Evolutionary conservation across 2,888 invertebrate species (phyloP).

Genomic region (Xylota segnis): DNA sequence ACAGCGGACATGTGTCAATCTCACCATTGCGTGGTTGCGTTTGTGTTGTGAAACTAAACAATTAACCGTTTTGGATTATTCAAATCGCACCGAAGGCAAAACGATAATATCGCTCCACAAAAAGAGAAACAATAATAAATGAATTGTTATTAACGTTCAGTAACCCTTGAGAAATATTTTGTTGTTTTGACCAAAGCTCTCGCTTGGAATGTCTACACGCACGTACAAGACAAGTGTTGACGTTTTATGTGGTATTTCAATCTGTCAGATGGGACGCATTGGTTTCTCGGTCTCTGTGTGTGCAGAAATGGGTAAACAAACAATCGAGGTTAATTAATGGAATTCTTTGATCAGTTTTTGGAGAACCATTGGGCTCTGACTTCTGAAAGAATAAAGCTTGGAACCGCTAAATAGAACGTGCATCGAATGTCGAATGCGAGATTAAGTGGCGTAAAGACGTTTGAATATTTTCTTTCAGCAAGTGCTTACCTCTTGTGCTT

Average conservation of each 20-base stretch:
- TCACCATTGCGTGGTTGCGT: constrained; percentile 8
- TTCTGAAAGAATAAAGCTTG: constrained; percentile 3
- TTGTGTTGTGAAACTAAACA: constrained; percentile 6
- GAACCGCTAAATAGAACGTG: constrained; percentile 41
- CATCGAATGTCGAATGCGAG: constrained; percentile 8
- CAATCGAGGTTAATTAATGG: constrained; percentile 27
- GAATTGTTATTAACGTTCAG: constrained; percentile 36
- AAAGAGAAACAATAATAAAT: constrained; percentile 6
- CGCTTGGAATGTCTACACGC: constrained; percentile 25
- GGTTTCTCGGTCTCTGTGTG: too few relatives aligned
- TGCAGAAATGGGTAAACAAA: constrained; percentile 11
- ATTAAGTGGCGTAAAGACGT: constrained; percentile 1
- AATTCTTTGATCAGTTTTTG: constrained; percentile 2
- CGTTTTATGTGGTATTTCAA: constrained; percentile 1
- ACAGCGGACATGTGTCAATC: constrained; percentile 47
- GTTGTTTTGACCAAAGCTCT: constrained; percentile 4
- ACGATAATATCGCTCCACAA: constrained; percentile 7
- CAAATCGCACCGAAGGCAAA: constrained; percentile 9
- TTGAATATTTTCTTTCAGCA: constrained; percentile 1
- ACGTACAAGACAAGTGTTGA: constrained; percentile 18
- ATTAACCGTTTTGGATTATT: constrained; percentile 35
- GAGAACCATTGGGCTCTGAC: neutral
- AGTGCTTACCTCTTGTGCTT: constrained; percentile 4
- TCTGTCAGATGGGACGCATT: neutral
- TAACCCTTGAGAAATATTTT: constrained; percentile 29